Percentiles rank a stretch among this genome's conserved stretches.
Evolutionary conservation across 2,888 invertebrate species (phyloP).

Genomic region (Tetheella fluctuosa): DNA sequence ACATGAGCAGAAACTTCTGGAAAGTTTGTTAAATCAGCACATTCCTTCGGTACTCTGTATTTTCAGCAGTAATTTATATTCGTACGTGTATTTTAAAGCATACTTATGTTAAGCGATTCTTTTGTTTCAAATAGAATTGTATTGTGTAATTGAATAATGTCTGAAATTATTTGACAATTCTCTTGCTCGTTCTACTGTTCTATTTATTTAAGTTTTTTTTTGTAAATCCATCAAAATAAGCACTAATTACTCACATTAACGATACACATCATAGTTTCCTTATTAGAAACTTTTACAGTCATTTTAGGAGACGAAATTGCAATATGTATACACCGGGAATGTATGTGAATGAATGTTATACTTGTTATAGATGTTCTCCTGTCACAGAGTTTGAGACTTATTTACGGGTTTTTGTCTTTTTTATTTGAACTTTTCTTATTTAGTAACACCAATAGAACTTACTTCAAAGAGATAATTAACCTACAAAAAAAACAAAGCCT

Average conservation of each 20-base stretch:
- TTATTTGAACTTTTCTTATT: too few species aligned
- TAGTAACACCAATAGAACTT: too few species aligned
- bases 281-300: not conserved
- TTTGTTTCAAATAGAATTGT: not conserved
- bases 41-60: slow-evolving; percentile 1
- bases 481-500: too few species aligned
- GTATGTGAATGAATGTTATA: too few species aligned
- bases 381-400: not conserved
- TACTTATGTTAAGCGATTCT: not conserved
- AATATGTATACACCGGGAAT: too few species aligned
- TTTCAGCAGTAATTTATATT: not conserved
- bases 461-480: too few species aligned
- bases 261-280: not conserved
- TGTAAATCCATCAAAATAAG: not conserved
- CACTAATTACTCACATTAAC: not conserved
- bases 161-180: not conserved
- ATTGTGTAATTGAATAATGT: too few species aligned
- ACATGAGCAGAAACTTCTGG: slow-evolving; percentile 24
- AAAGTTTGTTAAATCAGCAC: slow-evolving; percentile 19
- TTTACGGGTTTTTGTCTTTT: too few species aligned
- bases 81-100: not conserved
- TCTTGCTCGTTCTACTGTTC: not conserved
- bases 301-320: too few species aligned
- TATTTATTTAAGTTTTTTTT: not conserved
- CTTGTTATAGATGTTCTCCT: not conserved